phyloP scores from a whole-genome alignment of 2,797 vertebrate genomes.

The Bryconaethiops microstoma region DNA sequence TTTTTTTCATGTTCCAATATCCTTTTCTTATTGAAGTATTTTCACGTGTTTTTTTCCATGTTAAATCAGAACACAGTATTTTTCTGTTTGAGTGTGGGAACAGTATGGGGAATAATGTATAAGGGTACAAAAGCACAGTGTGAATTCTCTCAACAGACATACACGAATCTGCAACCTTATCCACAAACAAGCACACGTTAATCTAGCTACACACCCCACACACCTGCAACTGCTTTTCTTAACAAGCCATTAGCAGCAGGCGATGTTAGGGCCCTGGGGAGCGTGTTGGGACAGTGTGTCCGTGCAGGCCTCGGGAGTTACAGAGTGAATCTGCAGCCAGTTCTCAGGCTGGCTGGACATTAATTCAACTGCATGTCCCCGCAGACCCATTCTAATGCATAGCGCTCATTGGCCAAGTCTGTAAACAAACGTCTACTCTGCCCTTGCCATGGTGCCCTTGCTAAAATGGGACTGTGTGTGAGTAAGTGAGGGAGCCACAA shows the following conservation, averaged over 20 bases:
- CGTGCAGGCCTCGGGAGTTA: slow-evolving; percentile 59
- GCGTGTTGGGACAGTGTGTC: slow-evolving; percentile 44
- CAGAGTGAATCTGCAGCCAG: slow-evolving; percentile 62
- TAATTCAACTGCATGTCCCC: slow-evolving; percentile 57
- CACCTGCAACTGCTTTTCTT: slow-evolving; percentile 59
- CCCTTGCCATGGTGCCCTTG: slow-evolving; percentile 70
- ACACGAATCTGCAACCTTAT: not conserved
- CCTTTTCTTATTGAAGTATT: not conserved
- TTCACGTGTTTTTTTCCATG: not conserved
- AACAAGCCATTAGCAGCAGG: slow-evolving; percentile 75
- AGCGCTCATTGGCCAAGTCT: slow-evolving; percentile 62
- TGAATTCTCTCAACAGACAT: slow-evolving; percentile 10
- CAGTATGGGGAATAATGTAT: not conserved
- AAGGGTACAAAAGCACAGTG: not conserved
- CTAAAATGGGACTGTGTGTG: slow-evolving; percentile 42
- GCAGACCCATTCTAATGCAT: slow-evolving; percentile 61
- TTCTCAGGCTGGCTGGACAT: slow-evolving; percentile 53
- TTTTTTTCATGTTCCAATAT: not conserved
- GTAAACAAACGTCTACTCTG: slow-evolving; percentile 70
- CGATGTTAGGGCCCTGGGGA: slow-evolving; percentile 64
- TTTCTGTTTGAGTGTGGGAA: not conserved
- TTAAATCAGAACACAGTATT: not conserved
- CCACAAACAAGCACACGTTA: slow-evolving; percentile 9
- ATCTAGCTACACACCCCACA: slow-evolving; percentile 46
- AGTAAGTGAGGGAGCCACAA: slow-evolving; percentile 41